phyloP scores from a whole-genome alignment of 2,113 vertebrate genomes.

The Pimephales promelas region DNA sequence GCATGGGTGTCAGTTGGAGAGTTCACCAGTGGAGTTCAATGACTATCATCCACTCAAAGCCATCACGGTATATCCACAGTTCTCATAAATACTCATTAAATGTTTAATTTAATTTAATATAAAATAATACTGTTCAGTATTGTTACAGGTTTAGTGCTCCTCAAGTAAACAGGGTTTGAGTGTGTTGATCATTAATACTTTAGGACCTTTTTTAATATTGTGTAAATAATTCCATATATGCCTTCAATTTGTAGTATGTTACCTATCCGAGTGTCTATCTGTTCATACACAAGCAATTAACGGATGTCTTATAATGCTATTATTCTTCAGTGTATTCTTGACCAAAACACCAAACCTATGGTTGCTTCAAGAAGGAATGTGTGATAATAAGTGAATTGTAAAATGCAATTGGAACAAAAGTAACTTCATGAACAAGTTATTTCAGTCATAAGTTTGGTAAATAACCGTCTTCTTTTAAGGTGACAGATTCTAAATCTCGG shows the following conservation, averaged over 20 bases:
- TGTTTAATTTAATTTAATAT: not conserved
- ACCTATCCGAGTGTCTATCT: not conserved
- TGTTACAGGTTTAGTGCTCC: not conserved
- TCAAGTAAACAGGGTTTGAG: not conserved
- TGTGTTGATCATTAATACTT: not conserved
- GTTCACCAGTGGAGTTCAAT: slow-evolving; percentile 79
- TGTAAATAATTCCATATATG: not conserved
- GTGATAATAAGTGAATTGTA: not conserved
- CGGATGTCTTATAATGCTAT: not conserved
- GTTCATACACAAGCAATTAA: not conserved
- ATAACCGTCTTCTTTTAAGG: slow-evolving; percentile 69
- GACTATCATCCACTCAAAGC: slow-evolving; percentile 95
- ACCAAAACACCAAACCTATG: not conserved
- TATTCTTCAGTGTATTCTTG: not conserved
- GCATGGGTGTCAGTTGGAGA: slow-evolving; percentile 77
- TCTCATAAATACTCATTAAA: not conserved
- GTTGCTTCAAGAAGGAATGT: not conserved
- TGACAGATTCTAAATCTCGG: slow-evolving; percentile 89
- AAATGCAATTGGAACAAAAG: not conserved
- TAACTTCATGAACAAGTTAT: not conserved
- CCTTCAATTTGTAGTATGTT: not conserved
- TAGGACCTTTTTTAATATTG: too few species aligned
- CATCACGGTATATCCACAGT: slow-evolving; percentile 83
- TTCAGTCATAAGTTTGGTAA: not conserved
- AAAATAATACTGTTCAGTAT: not conserved